A percentile compares a stretch with the other conserved stretches of the same genome.
Evolutionary conservation across 2,113 vertebrate genomes (phyloP).

Genomic region (Oncorhynchus gorbuscha): DNA sequence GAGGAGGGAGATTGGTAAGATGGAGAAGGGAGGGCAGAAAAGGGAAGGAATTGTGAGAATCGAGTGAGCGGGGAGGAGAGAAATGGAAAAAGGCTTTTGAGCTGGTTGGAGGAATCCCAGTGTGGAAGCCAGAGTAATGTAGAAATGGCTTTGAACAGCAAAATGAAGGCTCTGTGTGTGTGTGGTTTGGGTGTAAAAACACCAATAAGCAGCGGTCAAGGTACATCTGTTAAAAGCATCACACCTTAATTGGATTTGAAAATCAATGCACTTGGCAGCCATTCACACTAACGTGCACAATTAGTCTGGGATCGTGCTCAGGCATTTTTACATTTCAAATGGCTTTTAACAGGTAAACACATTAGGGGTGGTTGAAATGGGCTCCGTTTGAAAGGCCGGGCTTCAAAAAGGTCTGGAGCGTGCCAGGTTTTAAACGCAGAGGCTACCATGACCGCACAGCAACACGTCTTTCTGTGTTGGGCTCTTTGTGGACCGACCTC

Average conservation of each 20-base stretch:
- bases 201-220: conserved; percentile 17
- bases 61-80: neutral
- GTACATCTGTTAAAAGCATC: conserved; percentile 41
- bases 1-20: conserved; percentile 10
- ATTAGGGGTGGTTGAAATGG: conserved; percentile 36
- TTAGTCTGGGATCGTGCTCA: conserved; percentile 35
- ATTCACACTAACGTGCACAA: conserved; percentile 36
- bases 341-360: conserved; percentile 47
- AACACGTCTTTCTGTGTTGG: neutral
- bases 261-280: conserved; percentile 38
- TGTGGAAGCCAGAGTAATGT: no score
- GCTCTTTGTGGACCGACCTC: conserved; percentile 35
- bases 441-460: neutral
- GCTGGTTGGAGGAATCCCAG: neutral
- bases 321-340: conserved; percentile 31
- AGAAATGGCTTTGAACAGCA: neutral
- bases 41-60: conserved; percentile 14
- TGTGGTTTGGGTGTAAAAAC: neutral
- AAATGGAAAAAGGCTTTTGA: neutral
- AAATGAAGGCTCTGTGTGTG: conserved; percentile 1
- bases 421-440: conserved; percentile 2
- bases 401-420: conserved; percentile 15
- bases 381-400: conserved; percentile 14
- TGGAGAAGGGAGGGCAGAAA: conserved; percentile 17
- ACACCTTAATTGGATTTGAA: conserved; percentile 42